Conservation (phyloP, 2,797 vertebrate species). For the Gambusia yucatana region DNA sequence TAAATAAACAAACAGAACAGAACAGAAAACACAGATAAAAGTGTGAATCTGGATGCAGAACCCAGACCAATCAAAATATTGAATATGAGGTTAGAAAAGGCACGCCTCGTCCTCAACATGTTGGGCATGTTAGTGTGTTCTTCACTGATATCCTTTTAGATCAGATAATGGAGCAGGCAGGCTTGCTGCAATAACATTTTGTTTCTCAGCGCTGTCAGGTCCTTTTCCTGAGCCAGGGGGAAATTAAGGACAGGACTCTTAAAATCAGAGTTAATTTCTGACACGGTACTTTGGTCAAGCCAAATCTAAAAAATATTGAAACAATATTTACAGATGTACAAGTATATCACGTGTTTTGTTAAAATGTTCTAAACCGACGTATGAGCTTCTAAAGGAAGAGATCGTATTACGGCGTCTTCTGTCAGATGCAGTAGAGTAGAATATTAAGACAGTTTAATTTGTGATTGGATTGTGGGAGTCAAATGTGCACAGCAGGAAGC, state of each 20-base stretch:
- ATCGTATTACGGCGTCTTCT: neutral
- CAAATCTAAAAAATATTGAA: neutral
- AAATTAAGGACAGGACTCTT: neutral
- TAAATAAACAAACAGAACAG: neutral
- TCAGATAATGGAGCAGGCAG: slow-evolving; percentile 8
- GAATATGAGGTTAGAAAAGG: neutral
- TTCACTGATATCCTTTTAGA: slow-evolving; percentile 21
- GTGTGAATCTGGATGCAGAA: neutral
- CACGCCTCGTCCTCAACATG: slow-evolving; percentile 3
- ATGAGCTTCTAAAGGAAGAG: slow-evolving; percentile 1
- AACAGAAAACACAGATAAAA: neutral
- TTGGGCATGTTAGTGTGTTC: slow-evolving; percentile 4
- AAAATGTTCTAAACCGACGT: neutral
- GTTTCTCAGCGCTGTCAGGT: neutral
- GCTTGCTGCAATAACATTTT: slow-evolving; percentile 1
- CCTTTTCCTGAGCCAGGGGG: neutral
- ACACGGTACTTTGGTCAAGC: neutral
- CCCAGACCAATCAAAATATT: neutral
- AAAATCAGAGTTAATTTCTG: neutral
- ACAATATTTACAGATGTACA: neutral
- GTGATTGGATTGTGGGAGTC: neutral
- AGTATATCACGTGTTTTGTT: too few species aligned
- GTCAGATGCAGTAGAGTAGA: neutral
- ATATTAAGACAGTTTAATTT: neutral
- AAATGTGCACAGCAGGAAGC: neutral